Evolutionary conservation across 2,113 vertebrate genomes (phyloP).

Genomic region (Corvus hawaiiensis): DNA sequence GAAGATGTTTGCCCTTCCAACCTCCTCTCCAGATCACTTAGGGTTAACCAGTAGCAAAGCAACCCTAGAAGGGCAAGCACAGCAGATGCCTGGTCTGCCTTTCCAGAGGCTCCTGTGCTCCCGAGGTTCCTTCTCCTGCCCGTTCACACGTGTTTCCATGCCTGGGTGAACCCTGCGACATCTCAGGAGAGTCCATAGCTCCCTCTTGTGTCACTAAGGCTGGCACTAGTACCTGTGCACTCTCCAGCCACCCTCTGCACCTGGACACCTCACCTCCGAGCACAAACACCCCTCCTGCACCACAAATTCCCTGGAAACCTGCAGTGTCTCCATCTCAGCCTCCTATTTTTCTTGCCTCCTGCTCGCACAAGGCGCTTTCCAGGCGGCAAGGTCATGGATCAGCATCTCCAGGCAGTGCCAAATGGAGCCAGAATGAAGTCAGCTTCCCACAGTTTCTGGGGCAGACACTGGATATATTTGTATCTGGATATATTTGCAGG

Average conservation of each 20-base stretch:
- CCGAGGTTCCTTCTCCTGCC: neutral
- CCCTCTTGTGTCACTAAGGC: conserved; percentile 29
- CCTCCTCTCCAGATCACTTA: neutral
- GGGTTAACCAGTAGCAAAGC: neutral
- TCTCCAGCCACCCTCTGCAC: neutral
- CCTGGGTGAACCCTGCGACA: neutral
- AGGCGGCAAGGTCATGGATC: neutral
- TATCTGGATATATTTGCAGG: neutral
- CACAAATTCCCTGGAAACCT: neutral
- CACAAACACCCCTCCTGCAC: neutral
- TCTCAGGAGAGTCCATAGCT: conserved; percentile 4
- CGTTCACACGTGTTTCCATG: accelerated
- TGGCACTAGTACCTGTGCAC: neutral
- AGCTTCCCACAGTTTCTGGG: neutral
- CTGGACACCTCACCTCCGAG: neutral
- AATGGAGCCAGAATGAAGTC: neutral
- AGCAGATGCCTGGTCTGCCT: neutral
- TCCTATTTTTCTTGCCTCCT: neutral
- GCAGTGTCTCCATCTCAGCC: accelerated
- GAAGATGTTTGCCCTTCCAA: neutral
- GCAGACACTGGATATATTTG: neutral
- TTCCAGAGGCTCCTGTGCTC: neutral
- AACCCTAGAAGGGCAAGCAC: neutral
- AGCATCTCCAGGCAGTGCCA: neutral
- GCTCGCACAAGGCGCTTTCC: neutral